A percentile compares a stretch with the other conserved stretches of the same genome.
These are phyloP conservation scores for Glyphotaelius pellucidus DNA, from an alignment of 2,888 invertebrate genomes.

Conservation along the genomic window DNA sequence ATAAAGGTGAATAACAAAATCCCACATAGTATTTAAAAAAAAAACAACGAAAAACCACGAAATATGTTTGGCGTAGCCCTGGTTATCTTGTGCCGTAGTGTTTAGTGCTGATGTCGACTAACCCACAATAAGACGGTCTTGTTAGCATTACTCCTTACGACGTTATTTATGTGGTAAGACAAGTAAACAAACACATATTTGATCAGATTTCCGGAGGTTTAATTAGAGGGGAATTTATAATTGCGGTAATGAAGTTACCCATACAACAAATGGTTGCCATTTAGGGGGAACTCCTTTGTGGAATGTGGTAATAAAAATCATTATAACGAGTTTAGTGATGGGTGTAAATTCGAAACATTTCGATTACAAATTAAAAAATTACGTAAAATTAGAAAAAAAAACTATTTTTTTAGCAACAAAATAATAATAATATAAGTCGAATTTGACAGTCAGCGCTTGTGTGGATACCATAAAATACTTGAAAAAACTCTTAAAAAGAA, in stretches of 20 bases:
- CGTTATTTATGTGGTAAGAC: constrained; percentile 37
- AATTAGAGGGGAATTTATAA: constrained; percentile 37
- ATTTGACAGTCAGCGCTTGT: too few relatives aligned
- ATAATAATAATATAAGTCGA: too few relatives aligned
- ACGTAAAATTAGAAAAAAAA: not conserved
- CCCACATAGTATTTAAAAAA: not conserved
- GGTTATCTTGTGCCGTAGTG: not conserved
- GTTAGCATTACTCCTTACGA: constrained; percentile 17
- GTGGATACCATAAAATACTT: too few relatives aligned
- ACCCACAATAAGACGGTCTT: constrained; percentile 33
- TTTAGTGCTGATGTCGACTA: constrained; percentile 16
- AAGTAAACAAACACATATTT: constrained; percentile 13
- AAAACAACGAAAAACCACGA: not conserved
- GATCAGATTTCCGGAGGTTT: constrained; percentile 8
- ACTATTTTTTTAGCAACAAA: not conserved
- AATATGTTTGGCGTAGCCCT: not conserved
- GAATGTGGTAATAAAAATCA: not conserved
- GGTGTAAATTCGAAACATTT: not conserved
- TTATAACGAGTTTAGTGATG: not conserved
- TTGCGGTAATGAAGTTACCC: constrained; percentile 27
- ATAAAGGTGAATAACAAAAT: too few relatives aligned
- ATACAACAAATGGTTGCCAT: not conserved
- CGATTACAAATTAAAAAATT: not conserved
- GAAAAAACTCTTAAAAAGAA: too few relatives aligned
- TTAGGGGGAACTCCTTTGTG: not conserved